These are phyloP conservation scores for Siphonodentalium dalli DNA, from an alignment of 2,888 invertebrate genomes.

Conservation along the genomic window DNA sequence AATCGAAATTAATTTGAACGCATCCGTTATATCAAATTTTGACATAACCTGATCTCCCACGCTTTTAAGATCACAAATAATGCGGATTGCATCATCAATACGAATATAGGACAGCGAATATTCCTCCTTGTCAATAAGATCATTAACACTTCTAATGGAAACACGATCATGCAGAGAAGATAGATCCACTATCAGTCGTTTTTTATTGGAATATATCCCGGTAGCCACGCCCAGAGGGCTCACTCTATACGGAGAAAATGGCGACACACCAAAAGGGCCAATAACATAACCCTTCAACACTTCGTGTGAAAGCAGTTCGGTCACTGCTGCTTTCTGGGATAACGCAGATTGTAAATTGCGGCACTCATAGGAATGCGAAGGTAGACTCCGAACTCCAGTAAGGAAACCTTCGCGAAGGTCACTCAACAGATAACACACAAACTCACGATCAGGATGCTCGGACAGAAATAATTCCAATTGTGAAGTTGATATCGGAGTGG, in stretches of 20 bases:
- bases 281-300: conserved; percentile 22
- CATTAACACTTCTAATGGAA: conserved; percentile 22
- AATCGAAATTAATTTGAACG: conserved; percentile 27
- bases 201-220: conserved; percentile 27
- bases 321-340: conserved; percentile 10
- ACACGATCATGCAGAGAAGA: conserved; percentile 27
- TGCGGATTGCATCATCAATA: conserved; percentile 29
- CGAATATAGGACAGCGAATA: conserved; percentile 23
- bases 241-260: conserved; percentile 24
- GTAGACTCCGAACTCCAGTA: no score
- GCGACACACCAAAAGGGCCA: conserved; percentile 19
- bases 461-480: no score
- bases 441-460: no score
- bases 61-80: conserved; percentile 15
- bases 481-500: no score
- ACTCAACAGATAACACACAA: no score
- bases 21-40: conserved; percentile 27
- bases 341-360: conserved; percentile 25
- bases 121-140: conserved; percentile 28
- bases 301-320: conserved; percentile 19
- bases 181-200: conserved; percentile 29
- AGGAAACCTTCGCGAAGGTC: no score
- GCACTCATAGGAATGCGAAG: no score
- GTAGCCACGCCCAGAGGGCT: conserved; percentile 24
- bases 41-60: conserved; percentile 16